A percentile compares a stretch with the other conserved stretches of the same genome.
phyloP scores from a whole-genome alignment of 2,888 invertebrate species.

The Pseudeuparius sepicola region DNA sequence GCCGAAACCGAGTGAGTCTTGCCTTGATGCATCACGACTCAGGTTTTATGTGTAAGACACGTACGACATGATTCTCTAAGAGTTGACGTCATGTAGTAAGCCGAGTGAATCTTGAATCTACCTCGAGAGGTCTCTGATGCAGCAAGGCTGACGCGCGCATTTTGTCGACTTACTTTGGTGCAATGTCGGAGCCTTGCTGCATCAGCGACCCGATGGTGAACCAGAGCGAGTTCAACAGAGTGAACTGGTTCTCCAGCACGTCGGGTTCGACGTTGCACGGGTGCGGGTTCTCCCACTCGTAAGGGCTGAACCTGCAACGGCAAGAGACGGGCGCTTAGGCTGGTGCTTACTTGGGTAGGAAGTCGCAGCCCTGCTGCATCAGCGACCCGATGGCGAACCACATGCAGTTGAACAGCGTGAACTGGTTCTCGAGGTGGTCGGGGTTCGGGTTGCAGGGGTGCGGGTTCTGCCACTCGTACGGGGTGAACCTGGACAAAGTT shows the following conservation, averaged over 20 bases:
- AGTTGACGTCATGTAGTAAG: no score
- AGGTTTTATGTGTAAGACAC: no score
- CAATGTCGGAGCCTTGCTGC: slow-evolving; percentile 89
- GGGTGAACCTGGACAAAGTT: slow-evolving; percentile 66
- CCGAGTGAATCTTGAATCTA: no score
- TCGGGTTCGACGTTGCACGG: slow-evolving; percentile 76
- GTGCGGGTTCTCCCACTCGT: slow-evolving; percentile 88
- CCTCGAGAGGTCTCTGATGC: not conserved
- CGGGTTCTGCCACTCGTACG: slow-evolving; percentile 92
- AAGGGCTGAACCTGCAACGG: slow-evolving; percentile 78
- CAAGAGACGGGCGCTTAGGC: no score
- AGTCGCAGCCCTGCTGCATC: slow-evolving; percentile 94
- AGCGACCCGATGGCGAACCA: slow-evolving; percentile 96
- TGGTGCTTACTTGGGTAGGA: slow-evolving; percentile 84
- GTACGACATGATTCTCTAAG: no score
- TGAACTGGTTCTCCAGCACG: slow-evolving; percentile 83
- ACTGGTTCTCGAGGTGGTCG: slow-evolving; percentile 82
- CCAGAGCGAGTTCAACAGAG: slow-evolving; percentile 87
- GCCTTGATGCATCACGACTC: no score
- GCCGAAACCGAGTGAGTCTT: no score
- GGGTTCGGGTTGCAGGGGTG: slow-evolving; percentile 75
- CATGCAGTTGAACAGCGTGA: slow-evolving; percentile 86
- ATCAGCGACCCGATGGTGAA: slow-evolving; percentile 88
- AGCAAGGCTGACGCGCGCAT: no score
- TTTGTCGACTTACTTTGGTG: slow-evolving; percentile 70